Conservation (phyloP, 2,113 vertebrate species). For the Rhipidura dahli region DNA sequence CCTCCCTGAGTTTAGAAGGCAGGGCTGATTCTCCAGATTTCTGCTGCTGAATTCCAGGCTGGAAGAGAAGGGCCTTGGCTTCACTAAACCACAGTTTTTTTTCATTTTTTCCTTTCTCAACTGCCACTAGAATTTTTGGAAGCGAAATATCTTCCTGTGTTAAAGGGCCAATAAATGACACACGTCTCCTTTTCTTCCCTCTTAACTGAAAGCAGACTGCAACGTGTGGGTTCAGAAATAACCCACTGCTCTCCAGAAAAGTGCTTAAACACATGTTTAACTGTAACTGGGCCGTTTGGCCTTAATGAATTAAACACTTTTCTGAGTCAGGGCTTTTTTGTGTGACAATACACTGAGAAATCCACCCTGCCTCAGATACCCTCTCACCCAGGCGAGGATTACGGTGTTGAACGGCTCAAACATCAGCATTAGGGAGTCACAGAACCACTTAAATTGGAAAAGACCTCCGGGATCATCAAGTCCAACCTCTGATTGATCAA, state of each 20-base stretch:
- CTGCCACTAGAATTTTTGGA: conserved; percentile 32
- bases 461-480: background rate
- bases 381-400: background rate
- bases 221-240: background rate
- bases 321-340: background rate
- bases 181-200: conserved; percentile 16
- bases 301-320: background rate
- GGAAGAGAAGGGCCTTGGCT: background rate
- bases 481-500: background rate
- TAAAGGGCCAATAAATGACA: conserved; percentile 15
- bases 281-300: background rate
- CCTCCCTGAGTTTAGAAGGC: background rate
- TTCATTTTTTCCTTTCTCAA: background rate
- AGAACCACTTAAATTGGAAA: background rate
- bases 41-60: background rate
- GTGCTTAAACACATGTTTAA: background rate
- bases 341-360: background rate
- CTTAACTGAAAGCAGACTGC: background rate
- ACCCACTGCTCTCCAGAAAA: background rate
- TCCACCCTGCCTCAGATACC: background rate
- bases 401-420: accelerated
- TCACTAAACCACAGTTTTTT: background rate
- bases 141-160: background rate
- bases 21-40: background rate
- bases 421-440: background rate